Percentiles rank a stretch among this genome's conserved stretches.
These are phyloP conservation scores for Bufo gargarizans DNA, from an alignment of 2,113 vertebrate species.

Conservation along the genomic window DNA sequence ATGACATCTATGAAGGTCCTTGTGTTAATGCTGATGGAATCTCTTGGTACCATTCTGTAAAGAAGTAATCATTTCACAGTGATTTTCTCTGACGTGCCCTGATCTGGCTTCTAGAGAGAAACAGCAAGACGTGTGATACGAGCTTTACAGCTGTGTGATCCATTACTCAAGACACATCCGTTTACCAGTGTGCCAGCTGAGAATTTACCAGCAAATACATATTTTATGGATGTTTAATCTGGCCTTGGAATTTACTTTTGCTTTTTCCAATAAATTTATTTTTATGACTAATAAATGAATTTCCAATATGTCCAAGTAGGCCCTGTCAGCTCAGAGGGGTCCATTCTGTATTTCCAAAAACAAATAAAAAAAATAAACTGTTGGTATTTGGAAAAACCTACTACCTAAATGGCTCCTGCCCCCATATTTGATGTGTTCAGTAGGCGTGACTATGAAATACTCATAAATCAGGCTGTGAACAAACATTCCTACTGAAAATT, in stretches of 20 bases:
- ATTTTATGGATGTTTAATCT: constrained; percentile 46
- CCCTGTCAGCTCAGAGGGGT: background rate
- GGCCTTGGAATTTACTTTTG: background rate
- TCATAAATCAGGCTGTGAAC: background rate
- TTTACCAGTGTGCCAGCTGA: constrained; percentile 22
- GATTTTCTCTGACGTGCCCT: background rate
- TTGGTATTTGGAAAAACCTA: constrained; percentile 19
- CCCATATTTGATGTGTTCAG: background rate
- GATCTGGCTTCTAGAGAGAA: background rate
- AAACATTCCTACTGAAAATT: background rate
- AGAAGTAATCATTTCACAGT: background rate
- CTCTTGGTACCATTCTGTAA: background rate
- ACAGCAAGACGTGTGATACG: constrained; percentile 6
- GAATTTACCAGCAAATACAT: constrained; percentile 9
- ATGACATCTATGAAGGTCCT: background rate
- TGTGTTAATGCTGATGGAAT: too few relatives aligned
- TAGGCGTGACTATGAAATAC: constrained; percentile 9
- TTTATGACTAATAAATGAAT: constrained; percentile 19
- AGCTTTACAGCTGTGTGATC: background rate
- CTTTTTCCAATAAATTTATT: background rate
- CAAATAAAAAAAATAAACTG: background rate
- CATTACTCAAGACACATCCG: constrained; percentile 21
- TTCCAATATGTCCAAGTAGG: background rate
- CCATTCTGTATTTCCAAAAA: background rate
- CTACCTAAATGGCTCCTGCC: background rate